Evolutionary conservation across 2,113 vertebrate genomes (phyloP), one percentile per base, ranked within the genome.

Genomic region (Apodemus speciosus): DNA sequence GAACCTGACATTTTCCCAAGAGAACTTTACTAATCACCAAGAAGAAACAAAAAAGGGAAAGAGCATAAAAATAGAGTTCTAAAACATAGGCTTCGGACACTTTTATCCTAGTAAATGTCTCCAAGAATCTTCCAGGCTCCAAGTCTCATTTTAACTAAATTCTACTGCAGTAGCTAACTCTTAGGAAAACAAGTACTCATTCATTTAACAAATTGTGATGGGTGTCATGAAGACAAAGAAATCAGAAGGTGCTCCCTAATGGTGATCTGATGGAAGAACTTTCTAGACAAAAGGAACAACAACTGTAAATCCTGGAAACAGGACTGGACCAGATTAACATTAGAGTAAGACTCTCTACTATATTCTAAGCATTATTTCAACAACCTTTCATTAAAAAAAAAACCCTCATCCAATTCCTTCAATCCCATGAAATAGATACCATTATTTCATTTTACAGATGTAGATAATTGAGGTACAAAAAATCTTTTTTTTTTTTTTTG

Each of bases 41-140:
- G 66, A 46, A 68, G 40, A 88, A 92, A 77, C 90, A 68, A 89
- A 87, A 87, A 92, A 71, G 69, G 38, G 72, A 93, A 93, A 51
- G 51, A 53, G 58, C 53, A 77, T 86, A 88, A 95, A 95, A 88
- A 94, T 90, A 92, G 83, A 83, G 92, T 72, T 92, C 83, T 43
- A 64, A 94, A 90, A 66, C 66, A 87, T 40, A 84, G 4, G 27
- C 40, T 92, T 88, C 71, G 93, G 53, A 92, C 81, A 10, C 40
- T 72, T 95, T 77, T 72, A 94, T 60, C 40, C 53, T 46, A 76
- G 32, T 76, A 66, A 90, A 76, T 43, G 43, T 85, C n/a, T 4
- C 38, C 21, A 86, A 85, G 73, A 91, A n/a, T 23, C 49, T 93
- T 56, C 1, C 9, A 43, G 62, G 4, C 43, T 94, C 56, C 49